A percentile compares a stretch with the other conserved stretches of the same genome.
These are phyloP conservation scores for Caenorhabditis wallacei DNA, from an alignment of 2,888 invertebrate species.

Conservation along the genomic window DNA sequence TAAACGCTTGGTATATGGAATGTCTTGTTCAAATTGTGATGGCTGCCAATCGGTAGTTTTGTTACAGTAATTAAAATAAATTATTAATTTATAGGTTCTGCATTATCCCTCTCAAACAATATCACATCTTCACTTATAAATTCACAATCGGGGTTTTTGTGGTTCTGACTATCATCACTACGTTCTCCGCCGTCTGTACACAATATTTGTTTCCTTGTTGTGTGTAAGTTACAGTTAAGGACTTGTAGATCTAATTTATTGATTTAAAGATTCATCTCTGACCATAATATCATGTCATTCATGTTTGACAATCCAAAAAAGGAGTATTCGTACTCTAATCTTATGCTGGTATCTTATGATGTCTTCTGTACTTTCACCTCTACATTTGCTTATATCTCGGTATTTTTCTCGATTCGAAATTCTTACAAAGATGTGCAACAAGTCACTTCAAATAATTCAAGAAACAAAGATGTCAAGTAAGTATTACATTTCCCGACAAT, in stretches of 20 bases:
- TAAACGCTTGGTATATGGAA: constrained; percentile 4
- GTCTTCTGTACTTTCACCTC: not conserved
- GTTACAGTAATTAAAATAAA: too few relatives aligned
- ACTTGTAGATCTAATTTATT: not conserved
- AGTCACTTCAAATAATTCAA: not conserved
- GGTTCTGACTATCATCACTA: constrained; percentile 15
- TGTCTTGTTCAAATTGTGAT: constrained; percentile 5
- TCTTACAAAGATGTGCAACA: not conserved
- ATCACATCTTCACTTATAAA: not conserved
- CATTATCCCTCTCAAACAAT: constrained; percentile 14
- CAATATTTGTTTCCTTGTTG: constrained; percentile 31
- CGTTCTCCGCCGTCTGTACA: constrained; percentile 9
- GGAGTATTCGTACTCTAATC: not conserved
- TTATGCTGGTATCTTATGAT: not conserved
- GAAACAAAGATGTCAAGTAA: not conserved
- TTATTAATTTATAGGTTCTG: not conserved
- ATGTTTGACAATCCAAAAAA: not conserved
- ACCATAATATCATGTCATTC: constrained; percentile 30
- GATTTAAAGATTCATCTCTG: constrained; percentile 27
- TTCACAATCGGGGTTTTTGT: constrained; percentile 1
- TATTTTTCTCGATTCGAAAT: not conserved
- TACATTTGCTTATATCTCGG: not conserved
- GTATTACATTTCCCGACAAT: not conserved
- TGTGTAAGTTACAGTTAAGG: constrained; percentile 5
- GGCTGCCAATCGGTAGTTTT: not conserved